Conservation (phyloP, 2,797 vertebrate genomes). For the Notoglanidium macrostoma region DNA sequence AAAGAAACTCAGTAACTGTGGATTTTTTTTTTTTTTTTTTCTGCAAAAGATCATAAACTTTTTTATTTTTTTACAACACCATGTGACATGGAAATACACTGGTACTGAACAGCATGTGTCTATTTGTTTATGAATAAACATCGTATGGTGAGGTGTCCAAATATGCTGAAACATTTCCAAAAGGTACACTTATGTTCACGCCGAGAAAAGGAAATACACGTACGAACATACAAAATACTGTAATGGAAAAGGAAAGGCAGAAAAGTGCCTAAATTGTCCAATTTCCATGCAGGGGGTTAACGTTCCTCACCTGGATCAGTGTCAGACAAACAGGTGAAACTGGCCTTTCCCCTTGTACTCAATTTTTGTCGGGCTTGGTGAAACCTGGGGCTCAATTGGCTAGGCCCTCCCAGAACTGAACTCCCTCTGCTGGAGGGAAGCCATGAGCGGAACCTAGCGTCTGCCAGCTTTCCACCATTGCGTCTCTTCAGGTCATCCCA, state of each 20-base stretch:
- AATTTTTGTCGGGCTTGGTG: constrained; percentile 74
- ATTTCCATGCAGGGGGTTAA: constrained; percentile 15
- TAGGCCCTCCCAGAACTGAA: constrained; percentile 69
- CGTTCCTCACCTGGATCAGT: constrained; percentile 74
- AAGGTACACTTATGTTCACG: not conserved
- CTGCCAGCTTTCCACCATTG: constrained; percentile 79
- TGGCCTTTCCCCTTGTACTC: constrained; percentile 72
- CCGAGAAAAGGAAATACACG: not conserved
- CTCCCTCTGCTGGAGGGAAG: constrained; percentile 73
- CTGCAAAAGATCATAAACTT: not conserved
- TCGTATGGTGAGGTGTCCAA: not conserved
- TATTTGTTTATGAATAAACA: not conserved
- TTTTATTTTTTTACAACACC: not conserved
- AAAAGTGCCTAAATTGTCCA: not conserved
- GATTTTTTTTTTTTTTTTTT: no score
- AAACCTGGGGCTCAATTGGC: constrained; percentile 77
- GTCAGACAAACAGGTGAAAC: constrained; percentile 76
- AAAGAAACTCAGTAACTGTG: not conserved
- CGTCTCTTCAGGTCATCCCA: constrained; percentile 84
- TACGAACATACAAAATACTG: not conserved
- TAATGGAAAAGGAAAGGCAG: not conserved
- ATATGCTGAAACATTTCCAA: not conserved
- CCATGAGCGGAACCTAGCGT: constrained; percentile 78
- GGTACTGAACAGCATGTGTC: no score
- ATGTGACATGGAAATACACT: not conserved